Conservation (phyloP, 1,140 invertebrate species). For the Sitobion miscanthi region DNA sequence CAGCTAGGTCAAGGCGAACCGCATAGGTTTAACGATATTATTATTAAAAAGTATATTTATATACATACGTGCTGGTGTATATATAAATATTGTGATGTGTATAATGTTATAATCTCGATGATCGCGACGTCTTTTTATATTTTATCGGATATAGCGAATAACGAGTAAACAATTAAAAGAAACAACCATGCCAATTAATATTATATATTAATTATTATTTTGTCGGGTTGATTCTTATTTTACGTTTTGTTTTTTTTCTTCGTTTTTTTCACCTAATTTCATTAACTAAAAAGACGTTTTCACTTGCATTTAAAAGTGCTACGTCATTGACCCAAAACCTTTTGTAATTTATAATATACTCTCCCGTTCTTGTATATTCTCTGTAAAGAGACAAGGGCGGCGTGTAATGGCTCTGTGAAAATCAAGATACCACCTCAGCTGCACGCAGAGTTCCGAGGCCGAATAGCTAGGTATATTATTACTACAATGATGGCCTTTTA, state of each 20-base stretch:
- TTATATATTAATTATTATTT: background rate
- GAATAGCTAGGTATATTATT: background rate
- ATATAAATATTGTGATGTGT: background rate
- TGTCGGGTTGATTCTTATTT: background rate
- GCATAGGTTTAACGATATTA: slow-evolving; percentile 28
- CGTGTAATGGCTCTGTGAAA: slow-evolving; percentile 6
- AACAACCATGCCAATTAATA: slow-evolving; percentile 22
- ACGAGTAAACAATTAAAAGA: slow-evolving; percentile 30
- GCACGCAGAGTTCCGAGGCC: slow-evolving; percentile 31
- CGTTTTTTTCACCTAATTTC: background rate
- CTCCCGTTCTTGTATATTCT: slow-evolving; percentile 9
- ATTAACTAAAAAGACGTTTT: background rate
- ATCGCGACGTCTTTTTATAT: slow-evolving; percentile 7
- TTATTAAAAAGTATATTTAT: background rate
- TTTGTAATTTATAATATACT: background rate
- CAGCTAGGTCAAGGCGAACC: slow-evolving; percentile 55
- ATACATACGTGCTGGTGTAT: background rate
- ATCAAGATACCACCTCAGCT: background rate
- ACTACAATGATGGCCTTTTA: background rate
- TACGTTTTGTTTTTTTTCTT: background rate
- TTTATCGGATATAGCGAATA: background rate
- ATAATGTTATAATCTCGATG: slow-evolving; percentile 8
- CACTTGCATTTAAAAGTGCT: background rate
- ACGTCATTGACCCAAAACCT: slow-evolving; percentile 54
- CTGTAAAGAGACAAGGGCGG: slow-evolving; percentile 47